Evolutionary conservation across 1,140 invertebrate species (phyloP).

Genomic region (Neocloeon triangulifer): DNA sequence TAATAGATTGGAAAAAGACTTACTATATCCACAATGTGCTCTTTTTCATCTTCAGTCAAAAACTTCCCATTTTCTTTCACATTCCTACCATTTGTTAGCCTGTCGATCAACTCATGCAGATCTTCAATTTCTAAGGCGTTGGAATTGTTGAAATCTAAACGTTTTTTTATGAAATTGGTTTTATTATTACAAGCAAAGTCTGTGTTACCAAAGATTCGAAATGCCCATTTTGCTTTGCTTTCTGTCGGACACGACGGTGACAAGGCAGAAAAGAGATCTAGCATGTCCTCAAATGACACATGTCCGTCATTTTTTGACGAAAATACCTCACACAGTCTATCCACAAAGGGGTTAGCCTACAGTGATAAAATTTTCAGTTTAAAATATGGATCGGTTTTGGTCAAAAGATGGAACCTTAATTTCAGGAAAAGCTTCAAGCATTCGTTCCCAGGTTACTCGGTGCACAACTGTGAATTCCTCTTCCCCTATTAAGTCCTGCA

Average conservation of each 20-base stretch:
- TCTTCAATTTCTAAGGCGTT: too few relatives aligned
- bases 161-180: too few relatives aligned
- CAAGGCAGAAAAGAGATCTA: conserved; percentile 53
- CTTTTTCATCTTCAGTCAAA: conserved; percentile 5
- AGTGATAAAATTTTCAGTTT: too few relatives aligned
- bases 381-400: too few relatives aligned
- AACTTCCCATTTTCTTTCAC: conserved; percentile 8
- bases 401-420: too few relatives aligned
- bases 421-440: too few relatives aligned
- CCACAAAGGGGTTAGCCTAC: conserved; percentile 50
- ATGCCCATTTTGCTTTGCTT: conserved; percentile 52
- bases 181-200: too few relatives aligned
- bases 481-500: too few relatives aligned
- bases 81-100: conserved; percentile 15
- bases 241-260: conserved; percentile 37
- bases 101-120: conserved; percentile 24
- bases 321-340: conserved; percentile 44
- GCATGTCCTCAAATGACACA: conserved; percentile 47
- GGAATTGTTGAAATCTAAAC: too few relatives aligned
- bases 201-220: conserved; percentile 53
- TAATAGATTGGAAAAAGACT: too few relatives aligned
- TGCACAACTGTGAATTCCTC: too few relatives aligned
- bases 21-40: conserved; percentile 13
- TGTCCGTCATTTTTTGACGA: conserved; percentile 35
- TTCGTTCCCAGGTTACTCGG: too few relatives aligned